Evolutionary conservation across 2,888 invertebrate genomes (phyloP), one percentile per base, ranked within the genome.

Genomic region (Sussaba pulchella): DNA sequence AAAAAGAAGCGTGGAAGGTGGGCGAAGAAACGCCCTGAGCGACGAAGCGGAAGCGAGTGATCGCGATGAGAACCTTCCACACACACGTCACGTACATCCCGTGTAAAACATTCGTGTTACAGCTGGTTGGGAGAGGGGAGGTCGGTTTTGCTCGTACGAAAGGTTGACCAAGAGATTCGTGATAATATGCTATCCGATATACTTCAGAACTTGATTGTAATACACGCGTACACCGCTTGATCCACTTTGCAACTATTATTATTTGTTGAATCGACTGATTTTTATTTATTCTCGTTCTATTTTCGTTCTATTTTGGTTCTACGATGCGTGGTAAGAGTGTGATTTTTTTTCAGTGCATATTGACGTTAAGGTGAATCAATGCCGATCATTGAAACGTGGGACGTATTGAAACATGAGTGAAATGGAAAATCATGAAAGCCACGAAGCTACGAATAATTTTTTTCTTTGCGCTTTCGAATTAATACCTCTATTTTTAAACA

Each of bases 11-110:
- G 0, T n/a, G 50, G 39, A 72, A 72, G 61, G 72, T 50, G 61
- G 63, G 63, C 61, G 50, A 52, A 72, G 61, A 61, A 52, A 63
- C 72, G 72, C 72, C 63, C 41, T 52, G 72, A 52, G 61, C 72
- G 39, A 26, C 24, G 41, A 72, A 63, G 72, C 72, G 72, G 72
- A 72, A 63, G 72, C 52, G 19, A 72, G 63, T 54, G 54, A 69
- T 57, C 54, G 54, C 57, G 57, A 57, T 31, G 57, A 31, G 57
- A 36, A 31, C 57, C 57, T 31, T 31, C 57, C 36, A 57, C 31
- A 57, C 31, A 31, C 57, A 36, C 21, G n/a, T 12, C 52, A 24
- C 21, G 67, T 39, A 41, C 4, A 21, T 43, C 12, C 1, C n/a
- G 39, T 39, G 39, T 41, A 52, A 2, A 14, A 63, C 24, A 63